A percentile compares a stretch with the other conserved stretches of the same genome.
Evolutionary conservation across 2,888 invertebrate species (phyloP).

Genomic region (Papilio demoleus): DNA sequence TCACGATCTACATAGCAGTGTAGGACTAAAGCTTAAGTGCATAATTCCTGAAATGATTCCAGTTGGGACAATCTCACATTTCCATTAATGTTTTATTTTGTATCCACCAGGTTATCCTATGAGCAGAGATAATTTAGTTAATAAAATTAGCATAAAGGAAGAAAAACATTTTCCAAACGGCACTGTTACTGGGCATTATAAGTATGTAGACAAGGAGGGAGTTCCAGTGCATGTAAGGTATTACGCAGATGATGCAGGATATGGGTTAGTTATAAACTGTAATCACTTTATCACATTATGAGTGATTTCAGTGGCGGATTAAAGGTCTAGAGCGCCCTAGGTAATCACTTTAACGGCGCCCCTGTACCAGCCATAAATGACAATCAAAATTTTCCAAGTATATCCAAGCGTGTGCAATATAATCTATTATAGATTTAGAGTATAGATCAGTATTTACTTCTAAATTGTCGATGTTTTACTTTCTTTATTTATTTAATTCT

Average conservation of each 20-base stretch:
- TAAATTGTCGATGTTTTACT: no score
- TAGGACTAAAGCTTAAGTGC: no score
- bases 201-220: constrained; percentile 86
- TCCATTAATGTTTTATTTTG: not conserved
- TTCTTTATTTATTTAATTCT: no score
- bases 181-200: constrained; percentile 88
- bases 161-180: constrained; percentile 88
- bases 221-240: constrained; percentile 86
- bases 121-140: constrained; percentile 44
- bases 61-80: not conserved
- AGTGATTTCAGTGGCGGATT: no score
- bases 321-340: no score
- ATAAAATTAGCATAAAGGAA: constrained; percentile 65
- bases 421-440: no score
- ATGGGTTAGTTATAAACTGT: constrained; percentile 77
- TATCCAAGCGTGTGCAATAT: no score
- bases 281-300: not conserved
- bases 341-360: no score
- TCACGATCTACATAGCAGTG: no score
- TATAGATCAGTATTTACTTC: no score
- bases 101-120: constrained; percentile 57
- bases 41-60: not conserved
- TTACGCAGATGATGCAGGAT: constrained; percentile 86
- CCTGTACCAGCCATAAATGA: no score
- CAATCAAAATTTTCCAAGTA: no score